A percentile compares a stretch with the other conserved stretches of the same genome.
These are phyloP conservation scores for Bubalus kerabau DNA, from an alignment of 2,113 vertebrate genomes.

Conservation along the genomic window DNA sequence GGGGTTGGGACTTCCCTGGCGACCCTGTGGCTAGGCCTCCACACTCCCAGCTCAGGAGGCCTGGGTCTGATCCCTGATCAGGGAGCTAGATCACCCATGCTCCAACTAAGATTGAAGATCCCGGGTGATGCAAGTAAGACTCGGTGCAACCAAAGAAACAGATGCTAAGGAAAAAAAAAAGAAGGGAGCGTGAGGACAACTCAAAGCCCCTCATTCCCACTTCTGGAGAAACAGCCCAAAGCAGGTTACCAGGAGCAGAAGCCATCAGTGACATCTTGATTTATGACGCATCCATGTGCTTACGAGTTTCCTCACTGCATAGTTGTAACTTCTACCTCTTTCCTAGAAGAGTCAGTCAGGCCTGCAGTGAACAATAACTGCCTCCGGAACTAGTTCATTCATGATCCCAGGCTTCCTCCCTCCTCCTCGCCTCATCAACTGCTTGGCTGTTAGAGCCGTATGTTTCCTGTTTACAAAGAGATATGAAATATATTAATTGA, in stretches of 20 bases:
- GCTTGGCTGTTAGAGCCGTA: not conserved
- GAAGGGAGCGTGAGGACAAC: not conserved
- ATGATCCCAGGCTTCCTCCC: not conserved
- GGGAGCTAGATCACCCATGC: not conserved
- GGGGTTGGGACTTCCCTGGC: not conserved
- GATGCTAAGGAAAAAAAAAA: not conserved
- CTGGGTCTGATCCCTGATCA: not conserved
- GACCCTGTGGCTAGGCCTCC: not conserved
- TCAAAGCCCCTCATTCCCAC: not conserved
- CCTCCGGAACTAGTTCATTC: not conserved
- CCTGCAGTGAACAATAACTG: not conserved
- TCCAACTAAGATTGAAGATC: not conserved
- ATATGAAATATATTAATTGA: constrained; percentile 16
- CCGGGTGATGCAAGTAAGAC: fast-evolving
- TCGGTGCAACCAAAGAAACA: not conserved
- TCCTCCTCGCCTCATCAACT: not conserved
- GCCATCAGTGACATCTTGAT: constrained; percentile 12
- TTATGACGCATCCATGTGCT: not conserved
- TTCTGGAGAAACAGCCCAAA: not conserved
- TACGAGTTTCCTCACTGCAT: not conserved
- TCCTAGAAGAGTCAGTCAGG: not conserved
- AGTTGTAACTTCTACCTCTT: not conserved
- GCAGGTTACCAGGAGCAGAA: not conserved
- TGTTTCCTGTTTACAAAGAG: constrained; percentile 69
- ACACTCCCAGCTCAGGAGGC: not conserved